Base-by-base conservation (phyloP, 1,140 invertebrate species). In the Doryteuthis pealeii region DNA sequence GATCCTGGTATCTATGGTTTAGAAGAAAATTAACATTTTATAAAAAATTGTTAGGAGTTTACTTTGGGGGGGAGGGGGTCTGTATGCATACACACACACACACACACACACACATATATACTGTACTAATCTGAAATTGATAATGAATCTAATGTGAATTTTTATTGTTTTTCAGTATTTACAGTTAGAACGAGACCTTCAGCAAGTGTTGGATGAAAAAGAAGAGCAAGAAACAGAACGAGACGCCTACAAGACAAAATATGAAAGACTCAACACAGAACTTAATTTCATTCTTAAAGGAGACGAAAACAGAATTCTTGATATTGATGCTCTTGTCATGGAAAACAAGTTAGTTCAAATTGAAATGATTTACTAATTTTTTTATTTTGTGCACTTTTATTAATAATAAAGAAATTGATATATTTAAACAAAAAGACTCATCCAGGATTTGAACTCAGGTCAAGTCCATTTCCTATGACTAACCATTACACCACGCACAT, bases 171-270 rank as follows among this genome's bases (percentile, higher is more conserved):
- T 85, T 32, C 82, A 93, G 89, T 88, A 90, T 83, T 86, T 89
- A 73, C 92, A 93, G 85, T 84, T 94, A 40, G 91, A 93, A 86
- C 83, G 91, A 33, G 94, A 96, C 88, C 89, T 95, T 28, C 91
- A 94, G 79, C 84, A 87, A 65, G 90, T 95, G 30, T 86, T 96
- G 45, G 94, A 96, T 89, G 94, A 96, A 84, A 95, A 95, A 86
- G 93, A 95, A 82, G 95, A 96, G 80, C 84, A 94, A 28, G 91
- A 93, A 30, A 92, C 90, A 18, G 94, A 95, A 84, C 89, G 94
- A 76, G 94, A 95, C 88, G 93, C 92, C n/a, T 94, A 94, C 80
- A 93, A 93, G 84, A 93, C 91, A 78, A 96, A 96, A 88, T 92
- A 93, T 22, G 93, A 94, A 83, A 88, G 94, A 45, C 89, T 96